Evolutionary conservation across 92 coral and sea anemone genomes (phyloP).

Genomic region (Plumapathes pennacea): DNA sequence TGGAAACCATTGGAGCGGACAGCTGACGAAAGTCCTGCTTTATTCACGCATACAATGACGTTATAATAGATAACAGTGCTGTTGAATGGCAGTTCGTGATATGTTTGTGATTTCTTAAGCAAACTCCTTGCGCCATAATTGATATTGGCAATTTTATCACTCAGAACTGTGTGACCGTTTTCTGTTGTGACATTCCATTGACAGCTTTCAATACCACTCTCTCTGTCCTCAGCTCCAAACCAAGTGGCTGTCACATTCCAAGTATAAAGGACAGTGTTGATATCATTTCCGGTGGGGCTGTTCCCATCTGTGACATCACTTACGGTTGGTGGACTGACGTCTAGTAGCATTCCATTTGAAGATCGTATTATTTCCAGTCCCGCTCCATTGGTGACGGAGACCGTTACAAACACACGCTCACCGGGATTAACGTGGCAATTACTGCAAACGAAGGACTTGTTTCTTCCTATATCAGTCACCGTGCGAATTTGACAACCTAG

Average conservation of each 20-base stretch:
- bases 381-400: conserved; percentile 74
- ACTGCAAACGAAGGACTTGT: conserved; percentile 56
- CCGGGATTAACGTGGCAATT: conserved; percentile 59
- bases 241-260: conserved; percentile 83
- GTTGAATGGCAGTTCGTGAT: conserved; percentile 25
- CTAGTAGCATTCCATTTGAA: conserved; percentile 86
- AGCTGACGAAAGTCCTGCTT: conserved; percentile 52
- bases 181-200: conserved; percentile 54
- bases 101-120: conserved; percentile 37
- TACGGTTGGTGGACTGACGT: conserved; percentile 73
- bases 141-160: conserved; percentile 15
- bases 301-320: conserved; percentile 79
- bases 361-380: conserved; percentile 59
- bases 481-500: conserved; percentile 70
- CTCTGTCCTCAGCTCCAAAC: conserved; percentile 82
- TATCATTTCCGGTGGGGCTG: conserved; percentile 48
- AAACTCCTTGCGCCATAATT: conserved; percentile 42
- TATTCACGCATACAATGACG: conserved; percentile 68
- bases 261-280: conserved; percentile 45
- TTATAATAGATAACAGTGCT: conserved; percentile 43
- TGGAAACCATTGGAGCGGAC: conserved; percentile 88
- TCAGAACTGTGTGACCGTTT: conserved; percentile 24
- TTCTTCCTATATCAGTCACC: conserved; percentile 38
- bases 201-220: conserved; percentile 70
- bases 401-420: conserved; percentile 57